A percentile compares a stretch with the other conserved stretches of the same genome.
Conservation (phyloP, 2,113 vertebrate species). For the Engraulis encrasicolus region DNA sequence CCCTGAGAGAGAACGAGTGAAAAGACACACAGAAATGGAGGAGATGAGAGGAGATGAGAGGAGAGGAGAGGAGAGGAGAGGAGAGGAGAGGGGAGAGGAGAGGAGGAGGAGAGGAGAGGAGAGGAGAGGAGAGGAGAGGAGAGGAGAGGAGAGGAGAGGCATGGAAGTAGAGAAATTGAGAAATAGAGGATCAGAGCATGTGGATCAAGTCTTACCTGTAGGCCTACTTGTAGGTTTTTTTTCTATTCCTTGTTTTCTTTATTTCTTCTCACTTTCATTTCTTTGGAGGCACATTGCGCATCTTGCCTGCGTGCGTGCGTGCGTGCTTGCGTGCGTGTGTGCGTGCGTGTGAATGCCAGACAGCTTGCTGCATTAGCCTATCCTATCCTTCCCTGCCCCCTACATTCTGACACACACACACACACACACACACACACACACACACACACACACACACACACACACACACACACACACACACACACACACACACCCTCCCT, state of each 20-base stretch:
- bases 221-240: too few relatives aligned
- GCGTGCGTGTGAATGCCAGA: too few relatives aligned
- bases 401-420: too few relatives aligned
- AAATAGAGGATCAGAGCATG: slow-evolving; percentile 36
- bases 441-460: slow-evolving; percentile 10
- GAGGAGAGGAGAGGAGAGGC: not conserved
- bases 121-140: not conserved
- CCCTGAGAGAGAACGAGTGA: not conserved
- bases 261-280: slow-evolving; percentile 81
- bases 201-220: too few relatives aligned
- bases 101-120: not conserved
- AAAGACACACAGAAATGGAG: not conserved
- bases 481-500: too few relatives aligned
- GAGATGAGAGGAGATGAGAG: slow-evolving; percentile 16
- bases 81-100: not conserved
- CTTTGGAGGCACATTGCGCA: too few relatives aligned
- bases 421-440: slow-evolving; percentile 31
- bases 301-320: too few relatives aligned
- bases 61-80: not conserved
- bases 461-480: slow-evolving; percentile 2
- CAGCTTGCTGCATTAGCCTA: too few relatives aligned
- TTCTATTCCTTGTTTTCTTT: too few relatives aligned
- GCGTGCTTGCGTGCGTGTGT: too few relatives aligned
- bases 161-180: not conserved
- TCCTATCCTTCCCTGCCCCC: slow-evolving; percentile 53